Conservation (phyloP, 2,888 invertebrate species). For the Xanthorhoe spadicearia region DNA sequence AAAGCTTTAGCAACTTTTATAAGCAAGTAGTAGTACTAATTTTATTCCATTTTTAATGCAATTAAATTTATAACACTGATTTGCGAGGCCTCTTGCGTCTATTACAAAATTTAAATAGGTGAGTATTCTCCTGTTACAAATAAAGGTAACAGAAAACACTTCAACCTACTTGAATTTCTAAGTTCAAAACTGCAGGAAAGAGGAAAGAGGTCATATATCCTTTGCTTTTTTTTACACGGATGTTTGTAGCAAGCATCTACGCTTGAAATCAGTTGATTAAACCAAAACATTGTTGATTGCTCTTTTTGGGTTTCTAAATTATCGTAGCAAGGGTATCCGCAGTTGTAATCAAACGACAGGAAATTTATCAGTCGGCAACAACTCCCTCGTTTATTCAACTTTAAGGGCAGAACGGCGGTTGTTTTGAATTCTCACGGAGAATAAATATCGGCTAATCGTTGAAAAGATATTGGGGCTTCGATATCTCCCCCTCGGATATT, state of each 20-base stretch:
- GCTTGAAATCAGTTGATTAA: conserved; percentile 24
- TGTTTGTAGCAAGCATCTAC: conserved; percentile 22
- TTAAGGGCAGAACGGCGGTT: conserved; percentile 54
- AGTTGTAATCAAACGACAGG: conserved; percentile 34
- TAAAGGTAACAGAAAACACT: neutral
- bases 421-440: conserved; percentile 74
- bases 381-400: conserved; percentile 44
- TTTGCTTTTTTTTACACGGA: neutral
- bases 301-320: conserved; percentile 27
- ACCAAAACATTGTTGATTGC: conserved; percentile 24
- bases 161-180: neutral
- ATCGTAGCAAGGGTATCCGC: conserved; percentile 29
- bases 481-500: conserved; percentile 74
- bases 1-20: neutral
- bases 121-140: neutral
- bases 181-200: neutral
- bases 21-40: neutral
- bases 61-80: neutral
- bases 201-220: neutral
- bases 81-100: too few species aligned
- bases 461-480: conserved; percentile 66
- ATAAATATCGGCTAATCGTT: conserved; percentile 76
- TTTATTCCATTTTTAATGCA: neutral
- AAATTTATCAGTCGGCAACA: conserved; percentile 42
- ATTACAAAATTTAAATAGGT: too few species aligned